Evolutionary conservation across 1,140 invertebrate genomes (phyloP).

Genomic region (Belonocnema kinseyi): DNA sequence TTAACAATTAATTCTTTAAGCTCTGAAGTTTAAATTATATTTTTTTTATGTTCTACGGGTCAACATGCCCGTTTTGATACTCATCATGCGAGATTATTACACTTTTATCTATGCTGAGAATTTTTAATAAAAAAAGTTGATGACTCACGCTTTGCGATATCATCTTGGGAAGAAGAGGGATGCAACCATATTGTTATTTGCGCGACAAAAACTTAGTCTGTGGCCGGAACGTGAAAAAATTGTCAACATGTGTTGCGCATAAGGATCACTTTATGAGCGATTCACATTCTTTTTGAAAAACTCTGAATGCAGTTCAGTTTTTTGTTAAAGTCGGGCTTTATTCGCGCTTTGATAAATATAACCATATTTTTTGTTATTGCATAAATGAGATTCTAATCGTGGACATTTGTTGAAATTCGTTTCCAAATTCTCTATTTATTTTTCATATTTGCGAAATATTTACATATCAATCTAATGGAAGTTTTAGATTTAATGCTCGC

Average conservation of each 20-base stretch:
- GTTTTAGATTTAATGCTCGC: not conserved
- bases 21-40: too few species aligned
- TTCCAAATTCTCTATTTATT: too few species aligned
- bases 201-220: not conserved
- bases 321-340: not conserved
- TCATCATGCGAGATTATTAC: not conserved
- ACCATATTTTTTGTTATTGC: too few species aligned
- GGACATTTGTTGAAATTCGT: too few species aligned
- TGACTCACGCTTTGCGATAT: slow-evolving; percentile 8
- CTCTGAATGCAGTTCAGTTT: not conserved
- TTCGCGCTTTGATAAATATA: not conserved
- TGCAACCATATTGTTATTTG: slow-evolving; percentile 9
- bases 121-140: not conserved
- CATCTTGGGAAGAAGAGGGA: not conserved
- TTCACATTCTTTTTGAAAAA: not conserved
- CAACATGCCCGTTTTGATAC: not conserved
- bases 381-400: too few species aligned
- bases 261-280: slow-evolving; percentile 38
- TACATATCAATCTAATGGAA: not conserved
- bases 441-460: too few species aligned
- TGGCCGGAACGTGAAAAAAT: slow-evolving; percentile 50
- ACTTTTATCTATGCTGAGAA: not conserved
- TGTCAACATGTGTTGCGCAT: slow-evolving; percentile 59
- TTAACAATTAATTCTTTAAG: too few species aligned
- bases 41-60: too few species aligned